Conservation (phyloP, 2,888 invertebrate species). For the Agriopis leucophaearia region DNA sequence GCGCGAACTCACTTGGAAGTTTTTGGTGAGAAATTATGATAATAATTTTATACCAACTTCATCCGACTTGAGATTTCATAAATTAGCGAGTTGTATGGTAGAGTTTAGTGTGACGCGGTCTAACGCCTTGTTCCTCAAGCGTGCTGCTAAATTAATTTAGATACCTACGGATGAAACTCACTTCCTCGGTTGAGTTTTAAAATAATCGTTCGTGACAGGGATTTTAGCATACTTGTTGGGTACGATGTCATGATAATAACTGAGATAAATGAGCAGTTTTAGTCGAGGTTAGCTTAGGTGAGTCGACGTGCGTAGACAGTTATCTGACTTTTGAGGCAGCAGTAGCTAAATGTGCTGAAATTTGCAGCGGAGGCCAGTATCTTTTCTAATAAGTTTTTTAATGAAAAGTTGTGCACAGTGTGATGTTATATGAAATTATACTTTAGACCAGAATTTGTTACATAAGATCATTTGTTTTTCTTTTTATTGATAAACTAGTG, state of each 20-base stretch:
- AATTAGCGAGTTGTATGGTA: conserved; percentile 67
- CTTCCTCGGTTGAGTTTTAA: conserved; percentile 29
- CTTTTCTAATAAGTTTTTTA: no score
- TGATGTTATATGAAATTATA: no score
- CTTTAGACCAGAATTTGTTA: no score
- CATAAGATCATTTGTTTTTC: no score
- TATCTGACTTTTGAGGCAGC: background rate
- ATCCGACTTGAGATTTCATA: conserved; percentile 76
- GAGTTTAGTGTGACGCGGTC: conserved; percentile 55
- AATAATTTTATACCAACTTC: conserved; percentile 82
- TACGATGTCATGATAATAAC: conserved; percentile 10
- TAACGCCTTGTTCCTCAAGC: conserved; percentile 53
- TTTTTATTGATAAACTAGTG: no score
- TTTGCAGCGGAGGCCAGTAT: no score
- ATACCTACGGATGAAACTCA: conserved; percentile 48
- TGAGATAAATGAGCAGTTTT: conserved; percentile 8
- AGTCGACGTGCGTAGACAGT: background rate
- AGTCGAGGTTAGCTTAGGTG: background rate
- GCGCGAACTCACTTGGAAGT: conserved; percentile 79
- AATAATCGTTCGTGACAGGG: conserved; percentile 25
- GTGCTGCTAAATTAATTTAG: conserved; percentile 59
- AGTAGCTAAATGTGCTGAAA: background rate
- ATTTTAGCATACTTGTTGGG: conserved; percentile 9
- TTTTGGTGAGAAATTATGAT: conserved; percentile 84
- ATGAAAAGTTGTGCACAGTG: no score